These are phyloP conservation scores for Mystacides longicornis DNA, from an alignment of 2,888 invertebrate species.

Conservation along the genomic window DNA sequence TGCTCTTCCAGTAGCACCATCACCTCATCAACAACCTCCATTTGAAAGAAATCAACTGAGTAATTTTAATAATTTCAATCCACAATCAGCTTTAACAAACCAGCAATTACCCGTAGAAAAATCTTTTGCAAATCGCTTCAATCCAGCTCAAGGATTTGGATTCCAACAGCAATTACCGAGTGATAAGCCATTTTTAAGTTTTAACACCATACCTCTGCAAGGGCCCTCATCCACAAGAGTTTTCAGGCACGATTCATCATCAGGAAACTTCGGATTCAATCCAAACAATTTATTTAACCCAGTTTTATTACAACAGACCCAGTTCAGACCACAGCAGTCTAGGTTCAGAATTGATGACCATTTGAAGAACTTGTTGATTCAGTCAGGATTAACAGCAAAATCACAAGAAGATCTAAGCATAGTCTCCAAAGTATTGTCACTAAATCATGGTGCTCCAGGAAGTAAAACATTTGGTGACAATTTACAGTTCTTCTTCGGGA, in stretches of 20 bases:
- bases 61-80: conserved; percentile 30
- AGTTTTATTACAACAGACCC: conserved; percentile 21
- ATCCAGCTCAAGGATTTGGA: conserved; percentile 35
- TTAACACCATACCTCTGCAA: conserved; percentile 28
- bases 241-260: conserved; percentile 50
- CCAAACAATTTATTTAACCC: conserved; percentile 38
- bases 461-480: conserved; percentile 35
- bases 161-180: conserved; percentile 33
- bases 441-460: conserved; percentile 59
- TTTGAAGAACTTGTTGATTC: conserved; percentile 56
- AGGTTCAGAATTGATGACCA: conserved; percentile 40
- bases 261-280: conserved; percentile 59
- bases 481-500: conserved; percentile 35
- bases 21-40: conserved; percentile 34
- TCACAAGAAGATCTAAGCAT: conserved; percentile 70
- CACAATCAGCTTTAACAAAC: conserved; percentile 32
- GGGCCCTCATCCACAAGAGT: conserved; percentile 34
- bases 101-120: conserved; percentile 32
- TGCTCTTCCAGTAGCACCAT: conserved; percentile 29
- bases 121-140: conserved; percentile 30
- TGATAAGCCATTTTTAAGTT: conserved; percentile 29
- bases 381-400: conserved; percentile 56
- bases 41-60: conserved; percentile 27
- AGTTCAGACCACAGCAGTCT: conserved; percentile 22
- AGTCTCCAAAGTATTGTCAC: conserved; percentile 70